Evolutionary conservation across 2,888 invertebrate species (phyloP).

Genomic region (Stenotaenia linearis): DNA sequence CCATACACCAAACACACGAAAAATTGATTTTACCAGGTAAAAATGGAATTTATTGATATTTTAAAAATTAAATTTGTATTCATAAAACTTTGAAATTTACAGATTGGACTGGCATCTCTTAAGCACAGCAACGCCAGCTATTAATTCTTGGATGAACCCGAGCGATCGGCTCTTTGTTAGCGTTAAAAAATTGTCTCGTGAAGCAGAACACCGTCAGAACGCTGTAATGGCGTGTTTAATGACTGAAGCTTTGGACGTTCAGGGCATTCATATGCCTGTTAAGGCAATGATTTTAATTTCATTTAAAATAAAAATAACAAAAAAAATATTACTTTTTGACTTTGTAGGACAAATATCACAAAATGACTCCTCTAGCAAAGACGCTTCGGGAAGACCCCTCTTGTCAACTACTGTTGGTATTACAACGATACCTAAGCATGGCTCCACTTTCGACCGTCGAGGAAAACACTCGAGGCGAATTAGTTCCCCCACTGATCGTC

Average conservation of each 20-base stretch:
- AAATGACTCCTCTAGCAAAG: constrained; percentile 77
- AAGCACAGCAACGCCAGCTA: constrained; percentile 92
- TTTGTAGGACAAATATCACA: constrained; percentile 77
- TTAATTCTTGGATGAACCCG: constrained; percentile 97
- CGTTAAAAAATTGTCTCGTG: constrained; percentile 71
- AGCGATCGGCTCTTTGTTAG: constrained; percentile 82
- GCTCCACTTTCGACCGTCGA: constrained; percentile 68
- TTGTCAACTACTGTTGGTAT: constrained; percentile 82
- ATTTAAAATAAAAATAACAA: too few relatives aligned
- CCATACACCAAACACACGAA: constrained; percentile 83
- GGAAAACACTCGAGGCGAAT: constrained; percentile 71
- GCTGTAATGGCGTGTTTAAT: constrained; percentile 89
- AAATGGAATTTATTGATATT: too few relatives aligned
- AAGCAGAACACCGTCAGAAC: constrained; percentile 52
- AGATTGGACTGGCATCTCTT: constrained; percentile 93
- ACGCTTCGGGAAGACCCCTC: constrained; percentile 93
- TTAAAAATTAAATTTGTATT: too few relatives aligned
- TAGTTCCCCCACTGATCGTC: constrained; percentile 80
- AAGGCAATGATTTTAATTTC: constrained; percentile 55
- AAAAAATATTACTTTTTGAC: too few relatives aligned
- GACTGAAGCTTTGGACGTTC: constrained; percentile 87
- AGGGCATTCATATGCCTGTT: constrained; percentile 70
- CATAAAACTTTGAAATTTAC: too few relatives aligned
- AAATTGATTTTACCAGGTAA: constrained; percentile 86
- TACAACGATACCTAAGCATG: constrained; percentile 66